Conservation (phyloP, 2,113 vertebrate species). For the Ondatra zibethicus region DNA sequence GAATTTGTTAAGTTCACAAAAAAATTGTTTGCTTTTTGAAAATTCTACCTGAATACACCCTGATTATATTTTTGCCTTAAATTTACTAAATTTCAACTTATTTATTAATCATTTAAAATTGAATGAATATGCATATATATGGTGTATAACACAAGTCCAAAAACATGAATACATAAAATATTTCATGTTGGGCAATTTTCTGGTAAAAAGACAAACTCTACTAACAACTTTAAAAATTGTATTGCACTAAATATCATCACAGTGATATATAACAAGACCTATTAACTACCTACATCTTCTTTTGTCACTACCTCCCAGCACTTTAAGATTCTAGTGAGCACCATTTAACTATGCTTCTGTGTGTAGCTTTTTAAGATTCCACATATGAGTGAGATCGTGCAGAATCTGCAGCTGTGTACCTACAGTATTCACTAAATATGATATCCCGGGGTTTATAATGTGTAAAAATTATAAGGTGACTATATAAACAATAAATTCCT, state of each 20-base stretch:
- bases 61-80: constrained; percentile 65
- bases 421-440: not conserved
- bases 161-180: not conserved
- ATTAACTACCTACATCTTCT: not conserved
- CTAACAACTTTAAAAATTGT: not conserved
- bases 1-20: too few relatives aligned
- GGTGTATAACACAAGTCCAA: not conserved
- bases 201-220: not conserved
- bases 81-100: not conserved
- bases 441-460: not conserved
- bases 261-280: not conserved
- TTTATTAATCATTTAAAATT: not conserved
- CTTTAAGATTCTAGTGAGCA: not conserved
- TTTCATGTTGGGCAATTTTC: not conserved
- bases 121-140: not conserved
- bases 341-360: not conserved
- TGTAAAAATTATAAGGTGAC: too few relatives aligned
- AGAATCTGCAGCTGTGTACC: not conserved
- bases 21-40: constrained; percentile 37
- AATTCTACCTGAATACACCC: constrained; percentile 22
- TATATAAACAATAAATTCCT: not conserved
- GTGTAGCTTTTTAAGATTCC: not conserved
- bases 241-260: not conserved
- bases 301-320: not conserved
- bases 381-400: not conserved